A percentile compares a stretch with the other conserved stretches of the same genome.
These are phyloP conservation scores for Netelia inedita DNA, from an alignment of 2,888 invertebrate genomes.

Conservation along the genomic window DNA sequence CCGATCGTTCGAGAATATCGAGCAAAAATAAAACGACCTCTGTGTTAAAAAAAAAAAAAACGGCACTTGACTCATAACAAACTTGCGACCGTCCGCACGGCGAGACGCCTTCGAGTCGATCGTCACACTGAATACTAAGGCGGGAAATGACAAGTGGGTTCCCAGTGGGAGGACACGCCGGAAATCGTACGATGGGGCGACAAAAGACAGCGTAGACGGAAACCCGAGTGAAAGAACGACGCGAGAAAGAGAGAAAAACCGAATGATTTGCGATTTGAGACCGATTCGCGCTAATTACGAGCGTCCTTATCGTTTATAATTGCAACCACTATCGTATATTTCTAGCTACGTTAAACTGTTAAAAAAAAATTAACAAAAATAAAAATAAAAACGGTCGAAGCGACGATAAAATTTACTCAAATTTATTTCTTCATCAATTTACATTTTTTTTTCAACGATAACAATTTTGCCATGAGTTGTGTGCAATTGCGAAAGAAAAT, in stretches of 20 bases:
- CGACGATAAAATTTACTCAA: not conserved
- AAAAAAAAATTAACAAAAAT: constrained; percentile 3
- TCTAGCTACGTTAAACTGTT: not conserved
- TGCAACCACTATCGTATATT: constrained; percentile 17
- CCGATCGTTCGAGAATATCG: not conserved
- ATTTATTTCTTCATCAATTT: too few species aligned
- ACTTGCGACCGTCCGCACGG: constrained; percentile 37
- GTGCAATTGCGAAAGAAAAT: too few species aligned
- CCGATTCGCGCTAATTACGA: constrained; percentile 40
- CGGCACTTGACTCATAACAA: constrained; percentile 38
- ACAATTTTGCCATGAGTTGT: too few species aligned
- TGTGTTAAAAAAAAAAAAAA: not conserved
- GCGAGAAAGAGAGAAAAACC: constrained; percentile 24
- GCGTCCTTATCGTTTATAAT: not conserved
- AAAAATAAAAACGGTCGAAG: not conserved
- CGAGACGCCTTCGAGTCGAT: constrained; percentile 21
- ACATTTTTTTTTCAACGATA: too few species aligned
- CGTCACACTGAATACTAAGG: constrained; percentile 60
- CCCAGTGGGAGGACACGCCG: constrained; percentile 70
- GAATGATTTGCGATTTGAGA: constrained; percentile 40
- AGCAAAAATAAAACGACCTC: not conserved
- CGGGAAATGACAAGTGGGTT: constrained; percentile 75
- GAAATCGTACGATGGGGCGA: constrained; percentile 72
- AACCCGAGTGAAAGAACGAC: constrained; percentile 31
- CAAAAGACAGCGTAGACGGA: constrained; percentile 38